A percentile compares a stretch with the other conserved stretches of the same genome.
These are phyloP conservation scores for Caenorhabditis doughertyi DNA, from an alignment of 2,888 invertebrate species.

Conservation along the genomic window DNA sequence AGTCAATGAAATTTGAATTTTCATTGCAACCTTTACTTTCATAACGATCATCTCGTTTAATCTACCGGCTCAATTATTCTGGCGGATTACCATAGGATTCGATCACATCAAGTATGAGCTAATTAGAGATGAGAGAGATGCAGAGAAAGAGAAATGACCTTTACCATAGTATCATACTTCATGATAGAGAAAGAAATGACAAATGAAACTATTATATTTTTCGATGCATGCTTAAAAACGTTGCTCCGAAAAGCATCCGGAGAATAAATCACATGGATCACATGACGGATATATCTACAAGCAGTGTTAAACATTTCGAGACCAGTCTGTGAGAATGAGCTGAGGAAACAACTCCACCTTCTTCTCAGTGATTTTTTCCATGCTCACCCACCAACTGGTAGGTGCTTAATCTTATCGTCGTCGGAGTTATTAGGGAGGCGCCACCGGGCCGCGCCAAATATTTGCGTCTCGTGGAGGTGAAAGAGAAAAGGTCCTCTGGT, in stretches of 20 bases:
- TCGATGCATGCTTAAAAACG: neutral
- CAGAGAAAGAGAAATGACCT: slow-evolving; percentile 18
- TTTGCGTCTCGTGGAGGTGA: slow-evolving; percentile 61
- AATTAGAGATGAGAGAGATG: neutral
- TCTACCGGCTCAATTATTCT: too few species aligned
- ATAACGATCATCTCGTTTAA: neutral
- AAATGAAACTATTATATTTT: slow-evolving; percentile 1
- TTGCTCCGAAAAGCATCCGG: slow-evolving; percentile 37
- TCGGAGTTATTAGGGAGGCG: slow-evolving; percentile 52
- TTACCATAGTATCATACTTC: slow-evolving; percentile 21
- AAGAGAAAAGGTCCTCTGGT: slow-evolving; percentile 43
- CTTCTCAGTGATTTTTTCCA: slow-evolving; percentile 10
- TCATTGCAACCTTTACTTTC: neutral
- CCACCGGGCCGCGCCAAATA: slow-evolving; percentile 55
- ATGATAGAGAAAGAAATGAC: slow-evolving; percentile 20
- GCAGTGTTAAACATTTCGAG: slow-evolving; percentile 49
- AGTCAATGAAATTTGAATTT: neutral
- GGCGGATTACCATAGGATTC: too few species aligned
- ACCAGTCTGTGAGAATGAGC: slow-evolving; percentile 57
- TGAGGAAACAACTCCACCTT: slow-evolving; percentile 11
- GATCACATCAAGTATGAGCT: too few species aligned
- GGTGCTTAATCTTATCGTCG: slow-evolving; percentile 51
- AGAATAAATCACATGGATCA: slow-evolving; percentile 39
- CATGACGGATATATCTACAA: slow-evolving; percentile 36
- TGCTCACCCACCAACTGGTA: slow-evolving; percentile 52